These are phyloP conservation scores for Chlorocebus sabaeus DNA, from an alignment of 2,113 vertebrate genomes.

Conservation along the genomic window DNA sequence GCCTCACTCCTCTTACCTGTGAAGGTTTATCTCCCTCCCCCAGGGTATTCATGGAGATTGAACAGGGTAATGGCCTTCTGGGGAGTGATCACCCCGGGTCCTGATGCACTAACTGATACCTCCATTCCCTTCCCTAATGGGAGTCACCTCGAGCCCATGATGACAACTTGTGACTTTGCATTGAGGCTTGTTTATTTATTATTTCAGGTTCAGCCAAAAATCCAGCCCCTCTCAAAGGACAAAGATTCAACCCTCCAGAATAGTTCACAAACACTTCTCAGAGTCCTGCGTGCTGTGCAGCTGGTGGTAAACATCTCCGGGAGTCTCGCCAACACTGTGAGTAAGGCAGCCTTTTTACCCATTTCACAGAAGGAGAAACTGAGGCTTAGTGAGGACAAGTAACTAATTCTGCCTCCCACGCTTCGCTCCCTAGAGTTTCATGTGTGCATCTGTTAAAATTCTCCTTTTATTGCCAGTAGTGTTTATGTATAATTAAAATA, in stretches of 20 bases:
- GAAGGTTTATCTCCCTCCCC: background rate
- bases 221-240: fast-evolving
- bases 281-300: fast-evolving
- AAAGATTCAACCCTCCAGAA: background rate
- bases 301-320: too few species aligned
- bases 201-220: background rate
- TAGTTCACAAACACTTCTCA: background rate
- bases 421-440: background rate
- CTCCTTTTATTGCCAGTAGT: background rate
- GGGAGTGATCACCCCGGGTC: too few species aligned
- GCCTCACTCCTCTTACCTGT: background rate
- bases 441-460: fast-evolving
- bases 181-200: too few species aligned
- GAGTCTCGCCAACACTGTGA: background rate
- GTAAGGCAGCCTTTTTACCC: background rate
- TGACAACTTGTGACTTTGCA: background rate
- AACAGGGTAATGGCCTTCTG: too few species aligned
- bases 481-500: background rate
- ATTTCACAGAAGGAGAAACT: background rate
- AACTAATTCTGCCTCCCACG: fast-evolving
- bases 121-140: fast-evolving
- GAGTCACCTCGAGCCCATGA: background rate
- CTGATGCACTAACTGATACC: background rate
- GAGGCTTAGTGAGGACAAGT: background rate
- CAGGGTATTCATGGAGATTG: too few species aligned